Evolutionary conservation across 2,113 vertebrate species (phyloP).

Genomic region (Pavo muticus): DNA sequence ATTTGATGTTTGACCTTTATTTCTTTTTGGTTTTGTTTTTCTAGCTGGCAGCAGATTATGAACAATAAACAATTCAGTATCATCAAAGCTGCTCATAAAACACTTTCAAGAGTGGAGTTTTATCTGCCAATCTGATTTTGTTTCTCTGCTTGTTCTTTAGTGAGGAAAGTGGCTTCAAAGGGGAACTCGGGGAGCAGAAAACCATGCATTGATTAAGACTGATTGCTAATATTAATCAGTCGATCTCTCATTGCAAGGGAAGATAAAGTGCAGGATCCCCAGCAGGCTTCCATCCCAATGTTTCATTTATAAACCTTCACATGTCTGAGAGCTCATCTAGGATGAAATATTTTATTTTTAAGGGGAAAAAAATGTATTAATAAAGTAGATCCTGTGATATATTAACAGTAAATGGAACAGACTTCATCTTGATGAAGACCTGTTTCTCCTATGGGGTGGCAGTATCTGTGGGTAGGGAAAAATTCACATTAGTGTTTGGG

Average conservation of each 20-base stretch:
- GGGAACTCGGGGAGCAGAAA: constrained; percentile 4
- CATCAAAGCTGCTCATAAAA: constrained; percentile 7
- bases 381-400: neutral
- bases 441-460: neutral
- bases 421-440: neutral
- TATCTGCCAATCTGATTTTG: constrained; percentile 54
- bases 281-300: constrained; percentile 8
- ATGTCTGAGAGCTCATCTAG: neutral
- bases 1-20: constrained; percentile 20
- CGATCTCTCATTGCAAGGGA: constrained; percentile 5
- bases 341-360: constrained; percentile 39
- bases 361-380: neutral
- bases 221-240: constrained; percentile 57
- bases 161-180: constrained; percentile 50
- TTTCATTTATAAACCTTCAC: constrained; percentile 36
- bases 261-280: constrained; percentile 33
- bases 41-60: neutral
- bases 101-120: constrained; percentile 43
- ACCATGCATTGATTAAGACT: constrained; percentile 46
- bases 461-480: neutral
- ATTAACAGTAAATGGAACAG: constrained; percentile 8
- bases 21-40: neutral
- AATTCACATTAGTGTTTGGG: neutral
- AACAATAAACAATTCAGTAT: constrained; percentile 19
- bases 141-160: constrained; percentile 12